These are phyloP conservation scores for Epizoanthus illoricatus DNA, from an alignment of 92 coral and sea anemone genomes.

Conservation along the genomic window DNA sequence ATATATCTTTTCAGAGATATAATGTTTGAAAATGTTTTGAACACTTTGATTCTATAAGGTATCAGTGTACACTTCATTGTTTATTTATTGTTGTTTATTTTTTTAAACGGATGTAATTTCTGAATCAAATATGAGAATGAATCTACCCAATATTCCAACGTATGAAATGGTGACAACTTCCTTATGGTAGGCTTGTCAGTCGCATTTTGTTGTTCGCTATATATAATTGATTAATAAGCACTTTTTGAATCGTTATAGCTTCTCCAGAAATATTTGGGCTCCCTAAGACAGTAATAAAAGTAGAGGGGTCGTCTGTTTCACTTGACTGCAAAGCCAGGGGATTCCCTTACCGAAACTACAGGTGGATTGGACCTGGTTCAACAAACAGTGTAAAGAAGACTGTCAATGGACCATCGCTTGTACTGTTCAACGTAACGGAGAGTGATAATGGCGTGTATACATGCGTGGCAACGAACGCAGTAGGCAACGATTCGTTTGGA, in stretches of 20 bases:
- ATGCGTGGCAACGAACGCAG: background rate
- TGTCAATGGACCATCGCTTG: background rate
- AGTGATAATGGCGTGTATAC: conserved; percentile 10
- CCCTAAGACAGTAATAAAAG: background rate
- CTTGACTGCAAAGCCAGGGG: conserved; percentile 12
- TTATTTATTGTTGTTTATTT: no score
- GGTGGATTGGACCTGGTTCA: conserved; percentile 11
- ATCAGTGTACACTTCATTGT: no score
- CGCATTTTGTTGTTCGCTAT: no score
- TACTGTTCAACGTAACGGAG: background rate
- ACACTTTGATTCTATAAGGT: no score
- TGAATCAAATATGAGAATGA: no score
- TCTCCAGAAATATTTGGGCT: conserved; percentile 4
- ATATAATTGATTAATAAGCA: background rate
- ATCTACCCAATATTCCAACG: no score
- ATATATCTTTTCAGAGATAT: no score
- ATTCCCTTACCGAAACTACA: conserved; percentile 14
- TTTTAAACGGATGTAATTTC: no score
- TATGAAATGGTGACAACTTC: no score
- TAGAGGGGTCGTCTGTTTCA: background rate
- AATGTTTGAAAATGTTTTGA: no score
- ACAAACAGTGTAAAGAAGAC: background rate
- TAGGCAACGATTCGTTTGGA: background rate
- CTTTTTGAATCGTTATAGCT: background rate
- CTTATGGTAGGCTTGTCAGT: no score